Evolutionary conservation across 2,888 invertebrate genomes (phyloP).

Genomic region (Callyntrura guangdongensis): DNA sequence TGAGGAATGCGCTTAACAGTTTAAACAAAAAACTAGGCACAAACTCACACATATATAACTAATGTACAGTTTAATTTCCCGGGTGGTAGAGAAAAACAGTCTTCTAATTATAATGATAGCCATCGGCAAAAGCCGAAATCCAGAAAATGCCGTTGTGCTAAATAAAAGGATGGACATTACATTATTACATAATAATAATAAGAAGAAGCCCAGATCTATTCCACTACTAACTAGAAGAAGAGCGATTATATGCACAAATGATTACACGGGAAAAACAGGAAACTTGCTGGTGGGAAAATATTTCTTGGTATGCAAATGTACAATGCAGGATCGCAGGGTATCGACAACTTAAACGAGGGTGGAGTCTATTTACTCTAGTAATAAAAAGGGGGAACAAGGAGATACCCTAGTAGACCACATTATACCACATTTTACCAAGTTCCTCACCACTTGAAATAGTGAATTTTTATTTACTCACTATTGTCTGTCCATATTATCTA

Average conservation of each 20-base stretch:
- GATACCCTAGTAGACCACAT: neutral
- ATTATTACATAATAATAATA: too few species aligned
- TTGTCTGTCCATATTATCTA: too few species aligned
- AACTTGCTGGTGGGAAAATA: slow-evolving; percentile 52
- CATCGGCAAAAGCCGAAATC: slow-evolving; percentile 4
- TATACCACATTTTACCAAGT: too few species aligned
- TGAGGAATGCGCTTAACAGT: neutral
- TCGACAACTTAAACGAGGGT: slow-evolving; percentile 1
- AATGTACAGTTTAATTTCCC: slow-evolving; percentile 28
- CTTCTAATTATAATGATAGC: neutral
- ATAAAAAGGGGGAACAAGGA: neutral
- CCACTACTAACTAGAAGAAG: neutral
- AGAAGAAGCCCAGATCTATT: neutral
- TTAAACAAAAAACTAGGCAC: neutral
- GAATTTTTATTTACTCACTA: too few species aligned
- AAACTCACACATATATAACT: neutral
- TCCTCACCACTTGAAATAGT: too few species aligned
- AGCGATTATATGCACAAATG: neutral
- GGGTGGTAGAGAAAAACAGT: neutral
- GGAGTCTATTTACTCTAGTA: neutral
- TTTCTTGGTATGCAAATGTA: neutral
- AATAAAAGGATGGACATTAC: neutral
- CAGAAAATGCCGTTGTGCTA: slow-evolving; percentile 8
- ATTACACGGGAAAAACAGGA: slow-evolving; percentile 37
- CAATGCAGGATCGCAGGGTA: slow-evolving; percentile 30